These are phyloP conservation scores for Phrynocephalus versicolor DNA, from an alignment of 2,113 vertebrate genomes.

Conservation along the genomic window DNA sequence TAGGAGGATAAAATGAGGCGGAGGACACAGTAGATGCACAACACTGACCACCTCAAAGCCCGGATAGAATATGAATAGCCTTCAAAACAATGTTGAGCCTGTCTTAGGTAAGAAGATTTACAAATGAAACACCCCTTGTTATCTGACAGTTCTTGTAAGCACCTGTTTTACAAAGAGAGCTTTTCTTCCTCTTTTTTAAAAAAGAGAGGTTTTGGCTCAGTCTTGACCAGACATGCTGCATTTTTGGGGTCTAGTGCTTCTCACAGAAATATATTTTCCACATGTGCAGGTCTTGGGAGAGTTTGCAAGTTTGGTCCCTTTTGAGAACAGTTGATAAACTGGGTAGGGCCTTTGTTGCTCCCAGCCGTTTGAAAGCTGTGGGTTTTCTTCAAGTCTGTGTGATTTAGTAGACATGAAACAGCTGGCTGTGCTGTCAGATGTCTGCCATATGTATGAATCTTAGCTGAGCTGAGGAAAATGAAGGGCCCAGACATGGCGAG, in stretches of 20 bases:
- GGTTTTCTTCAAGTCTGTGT: constrained; percentile 25
- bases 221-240: rapidly evolving
- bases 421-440: constrained; percentile 14
- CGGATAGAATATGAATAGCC: neutral
- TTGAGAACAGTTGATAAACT: neutral
- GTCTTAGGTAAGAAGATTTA: neutral
- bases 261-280: constrained; percentile 14
- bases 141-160: neutral
- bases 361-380: constrained; percentile 5
- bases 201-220: neutral
- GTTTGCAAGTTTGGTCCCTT: neutral
- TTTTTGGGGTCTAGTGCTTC: constrained; percentile 17
- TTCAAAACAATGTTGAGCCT: neutral
- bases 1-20: neutral
- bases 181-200: neutral
- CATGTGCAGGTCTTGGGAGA: neutral
- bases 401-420: constrained; percentile 43
- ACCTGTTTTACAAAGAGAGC: neutral
- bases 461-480: constrained; percentile 43
- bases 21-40: neutral
- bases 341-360: neutral
- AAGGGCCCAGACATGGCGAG: constrained; percentile 36
- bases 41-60: too few species aligned
- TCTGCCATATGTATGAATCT: constrained; percentile 11
- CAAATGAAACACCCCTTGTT: neutral